Base-by-base conservation (phyloP, 2,888 invertebrate genomes). In the Hecatera dysodea region DNA sequence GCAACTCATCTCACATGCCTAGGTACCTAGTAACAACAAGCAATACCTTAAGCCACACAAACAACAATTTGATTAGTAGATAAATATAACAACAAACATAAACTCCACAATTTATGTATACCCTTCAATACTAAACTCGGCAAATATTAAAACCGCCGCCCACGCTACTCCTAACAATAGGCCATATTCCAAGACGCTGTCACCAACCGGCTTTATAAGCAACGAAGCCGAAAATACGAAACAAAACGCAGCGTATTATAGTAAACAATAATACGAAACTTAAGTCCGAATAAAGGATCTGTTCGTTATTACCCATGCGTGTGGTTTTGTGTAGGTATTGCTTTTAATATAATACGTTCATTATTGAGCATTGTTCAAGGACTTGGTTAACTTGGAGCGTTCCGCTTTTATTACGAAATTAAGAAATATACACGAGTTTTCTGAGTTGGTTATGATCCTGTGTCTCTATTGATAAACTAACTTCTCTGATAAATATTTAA, bases 231-330 rank as follows among this genome's bases (percentile, higher is more conserved):
- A 75, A 77, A 83, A 81, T 85, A 85, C 73, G 68, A 81, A 60
- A 84, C 81, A 85, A 84, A 81, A 72, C 72, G 60, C 61, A 2
- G 69, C 57, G 67, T 82, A 80, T 80, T 84, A 67, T 55, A 56
- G 67, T 70, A 72, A 68, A 80, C 74, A 82, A 84, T 79, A 82
- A 82, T 79, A 82, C 48, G 72, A 46, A 82, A 84, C 39, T 84
- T 71, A 59, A 70, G 56, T 68, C 67, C 63, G 50, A 57, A 74
- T 84, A 72, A 81, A 44, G 67, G 66, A 73, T 77, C 67, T 83
- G 75, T 83, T 81, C 75, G 72, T 69, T 67, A 76, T 83, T 62
- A 62, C 72, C 63, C 59, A 52, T 70, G 65, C 67, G 80, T 67
- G 42, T 61, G 59, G 65, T 48, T 66, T 60, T 22, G 24, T 50